Conservation (phyloP, 1,140 invertebrate genomes). For the Aphidius ervi region DNA sequence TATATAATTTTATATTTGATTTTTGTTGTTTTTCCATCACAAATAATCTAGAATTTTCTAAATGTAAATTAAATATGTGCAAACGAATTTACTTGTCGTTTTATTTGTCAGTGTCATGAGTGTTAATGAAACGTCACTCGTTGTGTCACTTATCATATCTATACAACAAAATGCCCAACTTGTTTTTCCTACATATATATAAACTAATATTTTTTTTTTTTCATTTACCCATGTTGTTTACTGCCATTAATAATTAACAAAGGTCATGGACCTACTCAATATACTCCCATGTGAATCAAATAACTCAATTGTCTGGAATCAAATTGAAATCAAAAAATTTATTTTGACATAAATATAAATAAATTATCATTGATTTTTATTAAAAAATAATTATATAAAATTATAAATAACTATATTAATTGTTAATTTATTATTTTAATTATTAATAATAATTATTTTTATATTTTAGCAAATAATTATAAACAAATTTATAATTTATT, state of each 20-base stretch:
- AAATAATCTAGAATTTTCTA: neutral
- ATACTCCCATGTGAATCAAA: neutral
- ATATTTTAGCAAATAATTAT: no score
- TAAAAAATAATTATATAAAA: no score
- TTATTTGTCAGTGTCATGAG: conserved; percentile 22
- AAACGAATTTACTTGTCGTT: conserved; percentile 24
- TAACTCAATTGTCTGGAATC: conserved; percentile 8
- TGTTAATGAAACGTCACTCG: conserved; percentile 44
- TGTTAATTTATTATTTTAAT: no score
- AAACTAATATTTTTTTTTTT: conserved; percentile 7
- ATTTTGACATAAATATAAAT: no score
- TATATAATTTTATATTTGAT: no score
- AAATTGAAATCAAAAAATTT: neutral
- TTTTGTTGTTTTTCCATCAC: neutral
- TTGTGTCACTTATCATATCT: conserved; percentile 37
- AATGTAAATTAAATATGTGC: neutral
- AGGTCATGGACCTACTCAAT: neutral
- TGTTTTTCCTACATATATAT: neutral
- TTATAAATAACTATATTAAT: no score
- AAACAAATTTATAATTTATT: no score
- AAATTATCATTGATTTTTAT: no score
- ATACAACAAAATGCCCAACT: conserved; percentile 4
- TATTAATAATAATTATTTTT: no score
- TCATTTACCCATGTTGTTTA: neutral
- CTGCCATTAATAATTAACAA: conserved; percentile 1